Conservation (phyloP, 2,797 vertebrate genomes). For the Amblyraja radiata region DNA sequence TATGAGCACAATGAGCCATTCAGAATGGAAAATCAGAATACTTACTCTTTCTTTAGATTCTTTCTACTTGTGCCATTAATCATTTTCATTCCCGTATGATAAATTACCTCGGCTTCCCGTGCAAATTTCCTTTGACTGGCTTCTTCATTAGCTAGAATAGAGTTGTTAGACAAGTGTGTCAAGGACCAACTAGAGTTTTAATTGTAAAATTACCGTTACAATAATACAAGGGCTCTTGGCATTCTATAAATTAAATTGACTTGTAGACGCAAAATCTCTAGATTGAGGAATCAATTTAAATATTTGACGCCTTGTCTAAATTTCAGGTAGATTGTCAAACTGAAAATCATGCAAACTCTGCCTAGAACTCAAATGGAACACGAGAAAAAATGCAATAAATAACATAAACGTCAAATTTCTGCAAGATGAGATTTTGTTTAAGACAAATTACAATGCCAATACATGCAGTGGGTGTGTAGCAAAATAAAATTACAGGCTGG, state of each 20-base stretch:
- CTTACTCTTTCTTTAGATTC: conserved; percentile 84
- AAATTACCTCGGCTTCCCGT: conserved; percentile 81
- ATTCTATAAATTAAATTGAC: neutral
- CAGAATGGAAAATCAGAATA: neutral
- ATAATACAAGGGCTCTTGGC: neutral
- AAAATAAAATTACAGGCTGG: neutral
- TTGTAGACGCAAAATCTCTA: neutral
- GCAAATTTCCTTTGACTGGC: conserved; percentile 73
- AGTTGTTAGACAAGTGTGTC: too few relatives aligned
- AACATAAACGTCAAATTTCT: neutral
- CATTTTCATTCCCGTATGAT: conserved; percentile 76
- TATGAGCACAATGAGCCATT: too few relatives aligned
- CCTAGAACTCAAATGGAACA: neutral
- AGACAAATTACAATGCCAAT: neutral
- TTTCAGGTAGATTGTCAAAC: neutral
- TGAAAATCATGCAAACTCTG: neutral
- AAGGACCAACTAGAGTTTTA: too few relatives aligned
- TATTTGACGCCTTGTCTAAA: neutral
- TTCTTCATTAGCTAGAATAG: conserved; percentile 75
- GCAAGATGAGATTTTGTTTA: neutral
- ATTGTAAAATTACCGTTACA: neutral
- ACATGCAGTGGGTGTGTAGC: neutral
- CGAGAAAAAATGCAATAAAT: neutral
- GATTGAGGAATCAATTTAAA: neutral
- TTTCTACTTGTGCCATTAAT: conserved; percentile 80